Evolutionary conservation across 1,140 invertebrate species (phyloP), one percentile per base, ranked within the genome.

Genomic region (Trachelipus rathkii): DNA sequence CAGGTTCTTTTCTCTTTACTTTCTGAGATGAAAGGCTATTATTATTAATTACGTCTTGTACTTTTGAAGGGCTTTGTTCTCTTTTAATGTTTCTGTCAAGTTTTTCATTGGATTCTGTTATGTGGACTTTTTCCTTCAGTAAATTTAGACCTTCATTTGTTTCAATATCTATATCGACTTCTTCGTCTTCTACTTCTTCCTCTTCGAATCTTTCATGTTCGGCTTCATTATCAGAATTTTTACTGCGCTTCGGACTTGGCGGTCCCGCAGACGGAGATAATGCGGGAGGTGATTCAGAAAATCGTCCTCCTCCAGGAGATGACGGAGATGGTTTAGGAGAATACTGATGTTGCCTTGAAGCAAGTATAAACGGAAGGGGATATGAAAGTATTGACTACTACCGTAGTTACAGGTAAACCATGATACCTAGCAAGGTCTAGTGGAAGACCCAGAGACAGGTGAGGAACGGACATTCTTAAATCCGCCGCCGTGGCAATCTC

Each of bases 81-180:
- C 19, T 60, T 19, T 60, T 60, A 60, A 60, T 60, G 8, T 60
- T 60, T 60, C 19, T 60, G 19, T 60, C 50, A 60, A 60, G 50
- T 60, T 13, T 8, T 3, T 60, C 50, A 60, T 93, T n/a, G 96
- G 86, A 83, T 96, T 94, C 82, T 96, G 94, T 79, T 86, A 73
- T 0, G 85, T 86, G 75, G 79, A 81, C 85, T 96, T 96, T 0
- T 94, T 96, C 68, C 94, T 86, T 9, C 92, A 95, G 78, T 94
- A 87, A 53, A 94, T 86, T 84, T 95, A 93, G 83, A 95, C 95
- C 86, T 84, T 11, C n/a, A 6, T n/a, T 21, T 66, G 73, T 67
- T 44, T 75, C 73, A 9, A 75, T 67, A 68, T 75, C 73, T n/a
- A 75, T 43, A 13, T 75, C 73, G 0, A 24, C 33, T 21, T 75